These are phyloP conservation scores for Monochamus alternatus DNA, from an alignment of 2,888 invertebrate species.

Conservation along the genomic window DNA sequence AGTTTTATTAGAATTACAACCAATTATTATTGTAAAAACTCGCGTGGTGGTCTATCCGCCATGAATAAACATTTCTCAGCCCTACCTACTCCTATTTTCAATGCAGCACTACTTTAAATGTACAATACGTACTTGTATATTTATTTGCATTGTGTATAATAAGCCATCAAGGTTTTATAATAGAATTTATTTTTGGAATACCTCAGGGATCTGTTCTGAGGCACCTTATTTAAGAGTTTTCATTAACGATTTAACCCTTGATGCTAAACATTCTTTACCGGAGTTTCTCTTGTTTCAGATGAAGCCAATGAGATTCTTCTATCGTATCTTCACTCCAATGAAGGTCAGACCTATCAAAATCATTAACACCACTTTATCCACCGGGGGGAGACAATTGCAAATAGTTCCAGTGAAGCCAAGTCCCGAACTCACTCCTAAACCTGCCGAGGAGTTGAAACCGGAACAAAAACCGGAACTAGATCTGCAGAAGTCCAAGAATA, in stretches of 20 bases:
- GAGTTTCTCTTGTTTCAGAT: conserved; percentile 69
- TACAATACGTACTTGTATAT: no score
- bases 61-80: no score
- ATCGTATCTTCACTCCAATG: conserved; percentile 73
- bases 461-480: conserved; percentile 42
- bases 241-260: background rate
- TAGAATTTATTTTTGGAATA: no score
- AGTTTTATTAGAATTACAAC: conserved; percentile 12
- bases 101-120: background rate
- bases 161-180: no score
- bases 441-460: conserved; percentile 31
- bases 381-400: conserved; percentile 68
- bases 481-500: conserved; percentile 37
- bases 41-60: no score
- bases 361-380: conserved; percentile 65
- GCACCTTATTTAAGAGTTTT: background rate
- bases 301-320: conserved; percentile 79
- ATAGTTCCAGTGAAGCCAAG: conserved; percentile 63
- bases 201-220: background rate
- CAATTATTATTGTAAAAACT: background rate
- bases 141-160: no score
- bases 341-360: conserved; percentile 69
- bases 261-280: background rate
- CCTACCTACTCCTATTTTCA: background rate
- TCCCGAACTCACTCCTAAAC: conserved; percentile 42